phyloP scores from a whole-genome alignment of 2,797 vertebrate genomes.

The Crax fasciolata region DNA sequence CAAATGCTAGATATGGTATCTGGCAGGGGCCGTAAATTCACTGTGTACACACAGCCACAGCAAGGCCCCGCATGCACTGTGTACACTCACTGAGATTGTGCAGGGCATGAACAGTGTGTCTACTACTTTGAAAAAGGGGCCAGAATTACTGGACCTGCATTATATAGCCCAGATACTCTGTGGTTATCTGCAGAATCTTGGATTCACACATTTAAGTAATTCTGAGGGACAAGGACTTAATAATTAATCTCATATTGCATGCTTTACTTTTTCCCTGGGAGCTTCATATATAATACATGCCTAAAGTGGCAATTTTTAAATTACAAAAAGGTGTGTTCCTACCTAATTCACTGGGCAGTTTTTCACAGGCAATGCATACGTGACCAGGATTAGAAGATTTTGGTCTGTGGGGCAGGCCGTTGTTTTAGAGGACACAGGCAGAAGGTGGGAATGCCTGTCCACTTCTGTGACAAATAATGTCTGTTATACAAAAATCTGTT shows the following conservation, averaged over 20 bases:
- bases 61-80: neutral
- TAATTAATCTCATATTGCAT: neutral
- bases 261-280: neutral
- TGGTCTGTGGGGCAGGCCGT: neutral
- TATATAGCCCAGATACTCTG: neutral
- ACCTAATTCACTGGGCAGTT: neutral
- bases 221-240: neutral
- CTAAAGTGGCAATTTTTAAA: neutral
- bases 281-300: neutral
- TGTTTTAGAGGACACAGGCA: neutral
- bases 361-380: neutral
- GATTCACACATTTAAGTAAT: neutral
- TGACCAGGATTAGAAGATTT: neutral
- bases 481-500: neutral
- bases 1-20: neutral
- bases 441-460: neutral
- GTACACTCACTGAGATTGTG: neutral
- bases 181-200: neutral
- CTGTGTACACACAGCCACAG: accelerated
- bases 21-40: neutral
- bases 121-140: neutral
- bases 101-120: neutral
- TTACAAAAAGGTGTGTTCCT: neutral
- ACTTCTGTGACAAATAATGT: neutral
- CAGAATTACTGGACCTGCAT: neutral